Evolutionary conservation across 2,113 vertebrate species (phyloP), one percentile per base, ranked within the genome.

Genomic region (Trachemys scripta): DNA sequence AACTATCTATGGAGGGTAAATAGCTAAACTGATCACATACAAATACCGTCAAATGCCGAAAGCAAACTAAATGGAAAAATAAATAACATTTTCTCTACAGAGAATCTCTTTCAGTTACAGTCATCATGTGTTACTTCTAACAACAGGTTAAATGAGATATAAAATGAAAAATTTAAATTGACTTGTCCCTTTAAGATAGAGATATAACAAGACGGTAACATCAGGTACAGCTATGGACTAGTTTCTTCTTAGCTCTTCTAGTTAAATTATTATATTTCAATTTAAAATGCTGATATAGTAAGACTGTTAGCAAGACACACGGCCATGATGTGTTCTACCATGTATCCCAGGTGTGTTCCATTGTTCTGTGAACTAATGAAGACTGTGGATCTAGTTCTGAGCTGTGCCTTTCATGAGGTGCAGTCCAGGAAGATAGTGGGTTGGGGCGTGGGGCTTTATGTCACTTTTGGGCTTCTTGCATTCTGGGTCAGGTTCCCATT

Each of bases 211-310:
- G 22, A 27, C 6, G 6, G 24, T 47, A 78, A 85, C 17, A 47
- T 31, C 5, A 29, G 22, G 45, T 85, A 65, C 10, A 35, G 56
- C 35, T 80, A 53, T 53, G 5, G 24, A 85, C 29, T 80, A 62
- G 14, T 59, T 50, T 84, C 59, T 84, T 51, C 35, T 8, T 82
- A 87, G 16, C 14, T 72, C 29, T 50, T 85, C 29, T 53, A 27
- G 49, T 45, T 72, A 76, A n/a, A 69, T 85, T 59, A 79, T n/a
- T 38, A 59, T 50, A 17, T 92, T 54, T 65, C 10, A 82, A 85
- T 95, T 93, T 84, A 84, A 94, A 80, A 49, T 56, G 56, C 31
- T 56, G 56, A 31, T 92, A 87, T 54, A 90, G 95, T 42, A 57
- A 95, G 82, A 79, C 45, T 91, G 49, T 8, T 84, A 53, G 57